Base-by-base conservation (phyloP, 2,113 vertebrate genomes). In the Castor canadensis region DNA sequence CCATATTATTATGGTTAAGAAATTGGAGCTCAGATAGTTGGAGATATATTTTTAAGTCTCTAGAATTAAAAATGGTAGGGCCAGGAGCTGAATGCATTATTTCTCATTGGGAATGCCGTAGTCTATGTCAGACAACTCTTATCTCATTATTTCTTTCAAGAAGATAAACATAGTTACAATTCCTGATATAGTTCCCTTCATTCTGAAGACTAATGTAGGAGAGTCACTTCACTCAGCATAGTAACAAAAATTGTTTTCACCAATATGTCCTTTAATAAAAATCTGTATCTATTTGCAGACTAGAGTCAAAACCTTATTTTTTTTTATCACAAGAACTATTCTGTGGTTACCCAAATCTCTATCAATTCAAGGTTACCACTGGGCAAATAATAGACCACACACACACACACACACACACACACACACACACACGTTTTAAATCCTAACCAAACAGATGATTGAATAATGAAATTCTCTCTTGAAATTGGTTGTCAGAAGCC, bases 331-430 rank as follows among this genome's bases (percentile, higher is more conserved):
- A 66, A 47, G 24, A 60, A 43, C 24, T 71, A 56, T 62, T 54
- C 71, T 40, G n/a, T 93, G 71, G 38, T 82, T 95, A 52, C 75
- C 20, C 66, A 94, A 87, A 80, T 24, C 45, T 79, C 32, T 52
- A 38, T 28, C 35, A 45, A 52, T 35, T 79, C 32, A 56, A 47
- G 17, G 24, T n/a, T 93, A 81, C 20, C 9, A 32, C 40, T 76
- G 82, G 24, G 43, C 35, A 85, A 45, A 73, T 67, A 56, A 76
- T 24, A 60, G n/a, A 67, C 43, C 10, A n/a, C n/a, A n/a, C n/a
- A n/a, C n/a, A n/a, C n/a, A n/a, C n/a, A n/a, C n/a, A n/a, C n/a
- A n/a, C n/a, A n/a, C n/a, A n/a, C n/a, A n/a, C n/a, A n/a, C n/a
- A n/a, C n/a, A n/a, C n/a, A 30, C 4, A 15, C 3, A 38, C 3